phyloP scores from a whole-genome alignment of 2,113 vertebrate species.

The Cyanoramphus novaezelandiae region DNA sequence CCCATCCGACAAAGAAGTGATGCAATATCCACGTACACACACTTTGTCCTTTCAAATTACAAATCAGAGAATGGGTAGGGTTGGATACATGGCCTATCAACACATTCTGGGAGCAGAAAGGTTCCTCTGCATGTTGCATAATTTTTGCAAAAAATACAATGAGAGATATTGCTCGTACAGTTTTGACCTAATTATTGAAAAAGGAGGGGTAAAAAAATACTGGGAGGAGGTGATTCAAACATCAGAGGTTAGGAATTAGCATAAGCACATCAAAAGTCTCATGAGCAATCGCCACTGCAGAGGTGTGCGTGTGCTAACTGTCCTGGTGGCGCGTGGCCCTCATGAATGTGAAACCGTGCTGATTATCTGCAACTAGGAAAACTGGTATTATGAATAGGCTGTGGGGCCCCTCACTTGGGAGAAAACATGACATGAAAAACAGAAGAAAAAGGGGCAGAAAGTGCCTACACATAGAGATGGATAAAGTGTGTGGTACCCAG shows the following conservation, averaged over 20 bases:
- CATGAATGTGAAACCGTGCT: background rate
- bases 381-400: background rate
- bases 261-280: fast-evolving
- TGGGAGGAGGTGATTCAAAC: background rate
- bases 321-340: background rate
- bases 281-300: fast-evolving
- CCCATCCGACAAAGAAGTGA: background rate
- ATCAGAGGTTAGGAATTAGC: background rate
- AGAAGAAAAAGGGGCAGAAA: background rate
- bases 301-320: background rate
- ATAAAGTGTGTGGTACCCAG: background rate
- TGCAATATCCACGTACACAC: background rate
- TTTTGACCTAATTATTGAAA: background rate
- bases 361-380: background rate
- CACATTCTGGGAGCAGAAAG: background rate
- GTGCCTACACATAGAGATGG: background rate
- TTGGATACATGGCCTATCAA: background rate
- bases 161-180: background rate
- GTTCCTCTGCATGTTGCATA: fast-evolving
- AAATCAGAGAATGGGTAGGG: background rate
- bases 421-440: constrained; percentile 24
- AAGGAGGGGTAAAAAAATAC: background rate
- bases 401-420: background rate
- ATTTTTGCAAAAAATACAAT: background rate
- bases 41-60: background rate